These are phyloP conservation scores for Drosophila parabipectinata DNA, from an alignment of 1,140 invertebrate genomes.

Conservation along the genomic window DNA sequence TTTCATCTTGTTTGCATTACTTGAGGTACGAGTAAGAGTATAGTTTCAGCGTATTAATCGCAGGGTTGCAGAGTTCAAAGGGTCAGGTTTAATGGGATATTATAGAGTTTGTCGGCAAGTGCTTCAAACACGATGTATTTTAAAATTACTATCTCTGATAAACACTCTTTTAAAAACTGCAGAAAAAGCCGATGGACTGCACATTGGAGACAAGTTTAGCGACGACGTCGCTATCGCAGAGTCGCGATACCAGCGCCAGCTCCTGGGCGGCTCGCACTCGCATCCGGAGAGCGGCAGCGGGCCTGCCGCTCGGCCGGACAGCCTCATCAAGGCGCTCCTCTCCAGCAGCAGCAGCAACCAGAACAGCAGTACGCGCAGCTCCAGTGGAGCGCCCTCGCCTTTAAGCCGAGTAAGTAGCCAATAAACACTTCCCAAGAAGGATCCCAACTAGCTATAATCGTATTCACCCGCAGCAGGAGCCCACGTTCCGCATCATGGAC, in stretches of 20 bases:
- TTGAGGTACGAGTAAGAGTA: too few relatives aligned
- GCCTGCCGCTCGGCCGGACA: conserved; percentile 39
- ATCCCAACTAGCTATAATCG: conserved; percentile 19
- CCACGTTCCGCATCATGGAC: conserved; percentile 64
- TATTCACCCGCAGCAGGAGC: conserved; percentile 26
- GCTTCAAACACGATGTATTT: background rate
- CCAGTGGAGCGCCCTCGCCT: conserved; percentile 5
- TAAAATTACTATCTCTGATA: background rate
- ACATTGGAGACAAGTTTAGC: conserved; percentile 56
- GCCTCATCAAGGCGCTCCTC: conserved; percentile 58
- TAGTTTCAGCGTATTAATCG: too few relatives aligned
- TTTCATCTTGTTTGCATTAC: too few relatives aligned
- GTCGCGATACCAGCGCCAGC: conserved; percentile 9
- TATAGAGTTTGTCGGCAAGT: background rate
- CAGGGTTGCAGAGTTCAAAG: too few relatives aligned
- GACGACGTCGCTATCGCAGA: conserved; percentile 52
- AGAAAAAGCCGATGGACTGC: conserved; percentile 43
- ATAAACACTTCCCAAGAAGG: background rate
- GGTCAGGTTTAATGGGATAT: too few relatives aligned
- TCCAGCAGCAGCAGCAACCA: conserved; percentile 43
- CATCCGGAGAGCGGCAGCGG: background rate
- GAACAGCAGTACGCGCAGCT: conserved; percentile 14
- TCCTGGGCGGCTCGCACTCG: background rate
- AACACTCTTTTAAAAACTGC: background rate
- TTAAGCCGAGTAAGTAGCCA: conserved; percentile 6